A percentile compares a stretch with the other conserved stretches of the same genome.
Evolutionary conservation across 2,113 vertebrate species (phyloP).

Genomic region (Onychostoma macrolepis): DNA sequence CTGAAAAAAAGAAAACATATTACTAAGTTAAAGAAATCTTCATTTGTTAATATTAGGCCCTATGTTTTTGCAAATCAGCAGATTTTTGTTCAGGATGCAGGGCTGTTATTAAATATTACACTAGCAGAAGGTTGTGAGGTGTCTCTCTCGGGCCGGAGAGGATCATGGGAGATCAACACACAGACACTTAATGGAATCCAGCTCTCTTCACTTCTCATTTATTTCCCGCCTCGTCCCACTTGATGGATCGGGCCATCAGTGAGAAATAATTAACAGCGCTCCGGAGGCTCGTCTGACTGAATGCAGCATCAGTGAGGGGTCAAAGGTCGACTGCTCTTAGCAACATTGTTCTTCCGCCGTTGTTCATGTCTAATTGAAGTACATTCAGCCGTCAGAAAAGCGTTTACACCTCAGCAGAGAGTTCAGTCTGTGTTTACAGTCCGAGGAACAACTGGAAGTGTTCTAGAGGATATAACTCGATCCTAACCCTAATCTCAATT

Average conservation of each 20-base stretch:
- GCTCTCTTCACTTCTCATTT: slow-evolving; percentile 31
- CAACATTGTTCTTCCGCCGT: slow-evolving; percentile 63
- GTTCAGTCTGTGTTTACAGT: too few species aligned
- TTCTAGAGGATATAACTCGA: too few species aligned
- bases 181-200: slow-evolving; percentile 44
- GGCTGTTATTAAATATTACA: too few species aligned
- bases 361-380: slow-evolving; percentile 44
- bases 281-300: slow-evolving; percentile 68
- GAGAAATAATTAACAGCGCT: slow-evolving; percentile 77
- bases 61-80: too few species aligned
- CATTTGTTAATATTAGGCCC: too few species aligned
- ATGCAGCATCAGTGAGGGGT: slow-evolving; percentile 66
- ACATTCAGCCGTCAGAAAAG: slow-evolving; percentile 14
- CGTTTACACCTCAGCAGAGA: too few species aligned
- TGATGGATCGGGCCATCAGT: slow-evolving; percentile 79
- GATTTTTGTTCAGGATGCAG: too few species aligned
- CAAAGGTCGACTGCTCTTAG: slow-evolving; percentile 67
- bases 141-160: slow-evolving; percentile 6
- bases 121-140: not conserved
- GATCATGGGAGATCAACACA: slow-evolving; percentile 56
- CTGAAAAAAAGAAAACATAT: too few species aligned
- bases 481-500: too few species aligned
- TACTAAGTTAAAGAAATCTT: too few species aligned
- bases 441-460: too few species aligned
- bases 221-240: slow-evolving; percentile 54